Conservation (phyloP, 2,113 vertebrate species). For the Rhinolophus sinicus region DNA sequence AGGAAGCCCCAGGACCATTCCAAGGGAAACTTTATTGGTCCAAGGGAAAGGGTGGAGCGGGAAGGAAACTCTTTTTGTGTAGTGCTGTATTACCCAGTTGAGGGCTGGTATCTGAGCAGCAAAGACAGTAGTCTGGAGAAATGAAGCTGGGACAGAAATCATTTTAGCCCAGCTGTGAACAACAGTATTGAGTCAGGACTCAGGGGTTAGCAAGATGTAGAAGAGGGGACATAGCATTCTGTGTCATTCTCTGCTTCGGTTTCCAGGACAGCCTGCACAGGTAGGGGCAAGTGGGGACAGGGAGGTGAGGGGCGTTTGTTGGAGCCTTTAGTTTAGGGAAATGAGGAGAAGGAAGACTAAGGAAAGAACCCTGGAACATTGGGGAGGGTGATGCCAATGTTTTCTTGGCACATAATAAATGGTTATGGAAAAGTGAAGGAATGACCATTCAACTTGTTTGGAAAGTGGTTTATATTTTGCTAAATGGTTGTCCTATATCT, state of each 20-base stretch:
- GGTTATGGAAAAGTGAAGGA: neutral
- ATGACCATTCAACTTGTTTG: neutral
- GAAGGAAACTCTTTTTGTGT: neutral
- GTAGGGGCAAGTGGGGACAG: neutral
- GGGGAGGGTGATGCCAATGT: neutral
- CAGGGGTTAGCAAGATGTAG: neutral
- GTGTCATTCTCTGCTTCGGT: slow-evolving; percentile 8
- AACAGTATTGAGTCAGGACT: neutral
- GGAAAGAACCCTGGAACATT: neutral
- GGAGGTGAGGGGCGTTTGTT: neutral
- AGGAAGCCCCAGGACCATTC: slow-evolving; percentile 48
- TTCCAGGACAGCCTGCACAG: slow-evolving; percentile 31
- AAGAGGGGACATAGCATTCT: neutral
- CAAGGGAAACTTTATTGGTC: slow-evolving; percentile 57
- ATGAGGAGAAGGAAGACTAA: neutral
- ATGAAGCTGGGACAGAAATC: slow-evolving; percentile 6
- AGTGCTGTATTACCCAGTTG: neutral
- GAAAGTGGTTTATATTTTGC: neutral
- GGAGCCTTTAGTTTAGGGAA: neutral
- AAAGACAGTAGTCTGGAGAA: slow-evolving; percentile 41
- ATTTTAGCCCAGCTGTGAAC: slow-evolving; percentile 38
- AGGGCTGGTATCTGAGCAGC: slow-evolving; percentile 63
- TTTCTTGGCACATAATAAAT: neutral
- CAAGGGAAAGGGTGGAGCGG: slow-evolving; percentile 12
- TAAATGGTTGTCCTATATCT: neutral